Conservation (phyloP, 1,140 invertebrate genomes). For the Drosophila pachea region DNA sequence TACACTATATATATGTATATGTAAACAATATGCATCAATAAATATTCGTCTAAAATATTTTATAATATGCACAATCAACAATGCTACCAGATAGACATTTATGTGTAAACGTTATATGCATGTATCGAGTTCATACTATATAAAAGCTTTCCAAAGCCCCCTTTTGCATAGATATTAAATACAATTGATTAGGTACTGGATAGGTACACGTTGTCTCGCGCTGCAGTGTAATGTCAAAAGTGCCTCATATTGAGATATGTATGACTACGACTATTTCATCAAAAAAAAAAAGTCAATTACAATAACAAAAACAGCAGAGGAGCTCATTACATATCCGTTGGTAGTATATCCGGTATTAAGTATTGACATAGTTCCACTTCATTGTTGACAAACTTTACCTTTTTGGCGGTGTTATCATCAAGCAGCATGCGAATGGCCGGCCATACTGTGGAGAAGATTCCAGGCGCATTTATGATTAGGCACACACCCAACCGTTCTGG, state of each 20-base stretch:
- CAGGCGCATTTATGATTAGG: slow-evolving; percentile 85
- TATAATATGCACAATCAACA: slow-evolving; percentile 55
- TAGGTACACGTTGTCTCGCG: slow-evolving; percentile 42
- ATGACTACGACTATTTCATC: slow-evolving; percentile 54
- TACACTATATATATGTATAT: slow-evolving; percentile 44
- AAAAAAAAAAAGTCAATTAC: too few relatives aligned
- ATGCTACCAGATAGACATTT: slow-evolving; percentile 48
- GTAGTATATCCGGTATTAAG: slow-evolving; percentile 87
- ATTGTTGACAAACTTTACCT: slow-evolving; percentile 85
- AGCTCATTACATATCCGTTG: slow-evolving; percentile 82
- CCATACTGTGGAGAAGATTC: slow-evolving; percentile 87
- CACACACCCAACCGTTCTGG: slow-evolving; percentile 88
- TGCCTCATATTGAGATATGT: slow-evolving; percentile 59
- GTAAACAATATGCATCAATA: slow-evolving; percentile 41
- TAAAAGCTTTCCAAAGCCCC: slow-evolving; percentile 45
- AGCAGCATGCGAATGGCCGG: slow-evolving; percentile 86
- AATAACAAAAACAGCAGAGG: background rate
- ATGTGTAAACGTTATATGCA: slow-evolving; percentile 45
- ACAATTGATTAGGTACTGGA: slow-evolving; percentile 62
- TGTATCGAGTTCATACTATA: slow-evolving; percentile 46
- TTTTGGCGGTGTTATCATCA: slow-evolving; percentile 87
- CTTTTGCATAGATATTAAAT: slow-evolving; percentile 25
- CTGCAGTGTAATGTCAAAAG: slow-evolving; percentile 30
- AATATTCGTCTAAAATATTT: slow-evolving; percentile 71
- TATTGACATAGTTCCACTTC: slow-evolving; percentile 86